Percentiles rank a stretch among this genome's conserved stretches.
phyloP scores from a whole-genome alignment of 2,113 vertebrate species.

The Chloropsis cyanopogon region DNA sequence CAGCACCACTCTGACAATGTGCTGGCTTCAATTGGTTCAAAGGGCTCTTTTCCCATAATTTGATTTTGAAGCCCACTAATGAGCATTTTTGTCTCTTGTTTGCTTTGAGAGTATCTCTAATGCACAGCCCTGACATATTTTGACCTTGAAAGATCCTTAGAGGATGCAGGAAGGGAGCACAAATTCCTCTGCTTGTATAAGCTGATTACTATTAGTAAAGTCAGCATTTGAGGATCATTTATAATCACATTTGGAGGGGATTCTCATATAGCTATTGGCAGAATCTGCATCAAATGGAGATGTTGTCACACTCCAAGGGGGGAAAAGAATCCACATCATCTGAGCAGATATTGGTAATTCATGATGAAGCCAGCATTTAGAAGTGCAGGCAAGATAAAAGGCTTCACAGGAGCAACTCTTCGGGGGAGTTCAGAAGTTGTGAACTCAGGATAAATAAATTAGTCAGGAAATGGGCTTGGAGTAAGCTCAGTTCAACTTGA shows the following conservation, averaged over 20 bases:
- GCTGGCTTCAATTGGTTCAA: neutral
- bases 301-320: neutral
- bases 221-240: conserved; percentile 54
- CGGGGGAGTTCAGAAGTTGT: neutral
- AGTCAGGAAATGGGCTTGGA: neutral
- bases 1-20: neutral
- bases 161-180: conserved; percentile 1
- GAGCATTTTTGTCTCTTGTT: neutral
- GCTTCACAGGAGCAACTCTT: neutral
- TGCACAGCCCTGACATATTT: neutral
- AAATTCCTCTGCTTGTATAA: conserved; percentile 47
- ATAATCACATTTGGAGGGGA: conserved; percentile 61
- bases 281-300: neutral
- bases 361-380: neutral
- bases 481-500: neutral
- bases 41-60: neutral
- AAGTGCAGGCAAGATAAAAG: neutral
- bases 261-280: conserved; percentile 1
- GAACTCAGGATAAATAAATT: conserved; percentile 3
- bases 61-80: neutral
- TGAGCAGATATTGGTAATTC: neutral
- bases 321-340: neutral
- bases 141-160: conserved; percentile 45
- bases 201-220: conserved; percentile 54
- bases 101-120: neutral